Evolutionary conservation across 2,797 vertebrate genomes (phyloP).

Genomic region (Danio aesculapii): DNA sequence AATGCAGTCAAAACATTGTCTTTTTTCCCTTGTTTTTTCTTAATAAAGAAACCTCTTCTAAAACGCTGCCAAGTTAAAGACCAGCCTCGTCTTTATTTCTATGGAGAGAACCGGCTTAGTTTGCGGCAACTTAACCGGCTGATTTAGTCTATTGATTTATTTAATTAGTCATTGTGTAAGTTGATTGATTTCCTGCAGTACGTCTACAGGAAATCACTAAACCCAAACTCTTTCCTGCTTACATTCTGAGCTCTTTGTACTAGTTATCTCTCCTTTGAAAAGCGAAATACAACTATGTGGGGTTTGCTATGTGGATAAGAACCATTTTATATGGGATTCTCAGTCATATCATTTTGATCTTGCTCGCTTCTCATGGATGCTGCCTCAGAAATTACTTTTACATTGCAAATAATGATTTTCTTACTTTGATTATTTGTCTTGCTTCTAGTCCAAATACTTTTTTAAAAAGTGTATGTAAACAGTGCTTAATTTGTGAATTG

Average conservation of each 20-base stretch:
- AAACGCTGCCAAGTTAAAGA: background rate
- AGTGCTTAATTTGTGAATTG: no score
- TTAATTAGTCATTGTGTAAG: background rate
- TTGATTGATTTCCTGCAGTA: constrained; percentile 1
- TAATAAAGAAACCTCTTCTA: no score
- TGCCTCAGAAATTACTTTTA: background rate
- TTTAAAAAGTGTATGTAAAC: no score
- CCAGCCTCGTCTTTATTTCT: background rate
- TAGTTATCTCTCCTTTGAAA: background rate
- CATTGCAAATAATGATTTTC: no score
- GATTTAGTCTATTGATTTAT: constrained; percentile 14
- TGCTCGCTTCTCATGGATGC: background rate
- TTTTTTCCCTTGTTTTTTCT: no score
- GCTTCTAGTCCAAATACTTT: no score
- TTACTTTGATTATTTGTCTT: no score
- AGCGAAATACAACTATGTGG: background rate
- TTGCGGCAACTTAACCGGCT: background rate
- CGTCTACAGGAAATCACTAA: background rate
- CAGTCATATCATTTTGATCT: background rate
- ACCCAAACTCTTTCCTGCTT: background rate
- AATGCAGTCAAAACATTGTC: no score
- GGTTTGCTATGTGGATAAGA: background rate
- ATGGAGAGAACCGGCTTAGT: background rate
- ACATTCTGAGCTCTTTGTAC: background rate
- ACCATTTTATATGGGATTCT: background rate